Evolutionary conservation across 1,140 invertebrate species (phyloP), one percentile per base, ranked within the genome.

Genomic region (Bursaphelenchus mucronatus): DNA sequence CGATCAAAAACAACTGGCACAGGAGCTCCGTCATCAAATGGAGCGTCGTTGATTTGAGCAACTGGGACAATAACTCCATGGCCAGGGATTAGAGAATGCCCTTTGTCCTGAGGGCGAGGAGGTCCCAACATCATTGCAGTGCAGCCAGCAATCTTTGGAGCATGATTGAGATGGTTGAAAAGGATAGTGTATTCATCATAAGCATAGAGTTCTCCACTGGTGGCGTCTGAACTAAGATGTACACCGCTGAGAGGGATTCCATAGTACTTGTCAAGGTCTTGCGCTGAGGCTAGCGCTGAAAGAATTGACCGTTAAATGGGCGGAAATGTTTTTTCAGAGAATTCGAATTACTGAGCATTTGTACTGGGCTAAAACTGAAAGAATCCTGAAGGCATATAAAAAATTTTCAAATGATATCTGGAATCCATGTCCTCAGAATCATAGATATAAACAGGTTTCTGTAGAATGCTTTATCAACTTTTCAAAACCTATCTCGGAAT

Each of bases 81-180:
- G 39, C 54, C 70, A 11, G 19, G 55, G 41, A 76, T 61, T 0
- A 76, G 40, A 2, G 47, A 62, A 58, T 73, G 54, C 41, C 66
- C 66, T 13, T 13, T 52, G 52, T 76, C 74, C n/a, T 63, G 44
- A 30, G 47, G 45, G 54, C 77, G 41, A 39, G 74, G 68, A 9
- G 74, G 74, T 11, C 74, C 74, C 49, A 76, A 51, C 70, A 76
- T 76, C 65, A 80, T 80, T 19, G 74, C 70, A 8, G 77, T 80
- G 41, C 73, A 55, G 70, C 53, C 40, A 74, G 43, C 19, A 72
- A 62, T 19, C 52, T 47, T 51, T 0, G 74, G 77, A 44, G 61
- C 69, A 53, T 76, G 77, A 13, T 62, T 51, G 58, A 76, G 80
- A 49, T 76, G 78, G 59, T 80, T 77, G 53, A 76, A 79, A 15